A percentile compares a stretch with the other conserved stretches of the same genome.
Conservation (phyloP, 2,113 vertebrate genomes). For the Chaetorhynchus papuensis region DNA sequence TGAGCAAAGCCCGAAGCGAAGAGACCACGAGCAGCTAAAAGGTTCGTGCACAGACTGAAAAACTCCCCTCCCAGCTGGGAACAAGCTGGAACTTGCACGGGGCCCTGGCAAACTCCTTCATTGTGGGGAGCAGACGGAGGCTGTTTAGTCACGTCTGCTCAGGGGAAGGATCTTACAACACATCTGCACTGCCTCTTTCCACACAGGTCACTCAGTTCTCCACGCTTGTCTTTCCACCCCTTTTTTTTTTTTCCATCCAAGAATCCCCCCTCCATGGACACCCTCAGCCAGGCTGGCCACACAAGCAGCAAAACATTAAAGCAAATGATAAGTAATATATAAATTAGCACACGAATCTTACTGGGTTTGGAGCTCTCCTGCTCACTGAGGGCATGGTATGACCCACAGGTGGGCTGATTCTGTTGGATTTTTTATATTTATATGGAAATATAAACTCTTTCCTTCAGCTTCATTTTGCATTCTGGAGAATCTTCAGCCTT, state of each 20-base stretch:
- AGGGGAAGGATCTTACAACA: constrained; percentile 27
- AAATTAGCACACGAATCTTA: not conserved
- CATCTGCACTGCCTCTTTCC: not conserved
- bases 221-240: not conserved
- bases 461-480: not conserved
- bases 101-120: constrained; percentile 32
- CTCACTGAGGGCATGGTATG: not conserved
- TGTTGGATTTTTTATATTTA: not conserved
- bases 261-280: not conserved
- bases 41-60: not conserved
- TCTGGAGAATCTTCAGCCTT: not conserved
- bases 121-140: constrained; percentile 51
- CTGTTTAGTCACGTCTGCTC: constrained; percentile 62
- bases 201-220: not conserved
- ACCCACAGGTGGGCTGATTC: not conserved
- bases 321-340: not conserved
- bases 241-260: too few species aligned
- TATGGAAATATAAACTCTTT: not conserved
- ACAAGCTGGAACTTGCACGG: constrained; percentile 29
- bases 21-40: not conserved
- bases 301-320: not conserved
- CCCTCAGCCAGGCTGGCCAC: not conserved
- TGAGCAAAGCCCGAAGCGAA: not conserved
- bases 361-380: not conserved
- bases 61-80: not conserved